phyloP scores from a whole-genome alignment of 2,113 vertebrate species.

The Montifringilla adamsi region DNA sequence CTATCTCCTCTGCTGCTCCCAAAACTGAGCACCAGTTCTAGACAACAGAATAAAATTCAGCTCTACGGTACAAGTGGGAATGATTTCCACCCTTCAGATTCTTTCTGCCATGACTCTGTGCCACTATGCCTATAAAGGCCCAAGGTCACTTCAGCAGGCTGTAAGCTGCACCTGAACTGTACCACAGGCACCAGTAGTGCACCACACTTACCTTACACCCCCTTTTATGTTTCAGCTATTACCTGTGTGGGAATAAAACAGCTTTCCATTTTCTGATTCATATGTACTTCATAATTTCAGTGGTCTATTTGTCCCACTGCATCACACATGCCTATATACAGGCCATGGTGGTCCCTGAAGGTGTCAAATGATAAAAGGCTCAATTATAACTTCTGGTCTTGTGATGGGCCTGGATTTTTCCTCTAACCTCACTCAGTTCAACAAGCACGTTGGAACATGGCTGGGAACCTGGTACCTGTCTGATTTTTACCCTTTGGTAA shows the following conservation, averaged over 20 bases:
- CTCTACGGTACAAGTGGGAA: neutral
- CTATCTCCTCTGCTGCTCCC: neutral
- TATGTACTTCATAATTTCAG: neutral
- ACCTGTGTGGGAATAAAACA: neutral
- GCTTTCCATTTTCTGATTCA: neutral
- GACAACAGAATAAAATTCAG: neutral
- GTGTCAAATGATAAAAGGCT: neutral
- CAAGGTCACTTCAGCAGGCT: neutral
- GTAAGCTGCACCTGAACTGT: neutral
- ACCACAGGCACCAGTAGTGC: neutral
- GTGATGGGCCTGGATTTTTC: neutral
- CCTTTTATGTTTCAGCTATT: neutral
- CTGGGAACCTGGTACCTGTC: neutral
- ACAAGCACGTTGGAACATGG: neutral
- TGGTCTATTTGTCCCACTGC: neutral
- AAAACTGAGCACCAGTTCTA: neutral
- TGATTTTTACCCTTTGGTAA: neutral
- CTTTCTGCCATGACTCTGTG: neutral
- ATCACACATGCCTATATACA: neutral
- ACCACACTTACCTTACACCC: accelerated
- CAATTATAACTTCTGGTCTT: accelerated
- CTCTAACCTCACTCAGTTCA: neutral
- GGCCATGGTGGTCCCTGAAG: neutral
- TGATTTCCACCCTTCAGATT: neutral
- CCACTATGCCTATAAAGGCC: neutral